phyloP scores from a whole-genome alignment of 2,888 invertebrate species.

The Boloria euphrosyne region DNA sequence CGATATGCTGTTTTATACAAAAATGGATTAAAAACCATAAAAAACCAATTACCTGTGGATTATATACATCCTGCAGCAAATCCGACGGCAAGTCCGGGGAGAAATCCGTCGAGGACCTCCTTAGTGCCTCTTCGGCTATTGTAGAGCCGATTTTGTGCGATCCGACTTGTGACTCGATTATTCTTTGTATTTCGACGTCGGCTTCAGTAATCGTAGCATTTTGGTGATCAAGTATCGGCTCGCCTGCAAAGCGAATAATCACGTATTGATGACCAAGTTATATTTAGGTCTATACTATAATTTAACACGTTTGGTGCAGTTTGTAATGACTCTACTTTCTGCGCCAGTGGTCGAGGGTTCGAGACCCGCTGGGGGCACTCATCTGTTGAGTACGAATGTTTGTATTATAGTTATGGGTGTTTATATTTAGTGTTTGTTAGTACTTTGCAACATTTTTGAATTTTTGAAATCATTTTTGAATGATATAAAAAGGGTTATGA shows the following conservation, averaged over 20 bases:
- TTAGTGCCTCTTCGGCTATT: slow-evolving; percentile 89
- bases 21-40: background rate
- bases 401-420: too few relatives aligned
- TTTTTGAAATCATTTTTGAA: too few relatives aligned
- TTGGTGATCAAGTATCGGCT: slow-evolving; percentile 21
- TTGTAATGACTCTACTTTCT: too few relatives aligned
- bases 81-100: slow-evolving; percentile 59
- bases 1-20: background rate
- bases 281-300: too few relatives aligned
- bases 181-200: slow-evolving; percentile 85
- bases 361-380: too few relatives aligned
- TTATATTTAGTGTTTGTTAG: too few relatives aligned
- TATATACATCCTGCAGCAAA: slow-evolving; percentile 59
- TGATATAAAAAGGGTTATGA: too few relatives aligned
- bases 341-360: too few relatives aligned
- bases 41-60: slow-evolving; percentile 51
- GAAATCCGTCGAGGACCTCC: slow-evolving; percentile 53
- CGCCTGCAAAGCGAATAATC: slow-evolving; percentile 31
- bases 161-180: slow-evolving; percentile 89
- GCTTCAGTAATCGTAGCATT: slow-evolving; percentile 62
- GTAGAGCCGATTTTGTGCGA: slow-evolving; percentile 92
- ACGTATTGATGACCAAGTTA: slow-evolving; percentile 16
- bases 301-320: too few relatives aligned
- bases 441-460: too few relatives aligned
- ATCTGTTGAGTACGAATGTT: too few relatives aligned